A percentile compares a stretch with the other conserved stretches of the same genome.
These are phyloP conservation scores for Caenorhabditis imperialis DNA, from an alignment of 2,888 invertebrate species.

Conservation along the genomic window DNA sequence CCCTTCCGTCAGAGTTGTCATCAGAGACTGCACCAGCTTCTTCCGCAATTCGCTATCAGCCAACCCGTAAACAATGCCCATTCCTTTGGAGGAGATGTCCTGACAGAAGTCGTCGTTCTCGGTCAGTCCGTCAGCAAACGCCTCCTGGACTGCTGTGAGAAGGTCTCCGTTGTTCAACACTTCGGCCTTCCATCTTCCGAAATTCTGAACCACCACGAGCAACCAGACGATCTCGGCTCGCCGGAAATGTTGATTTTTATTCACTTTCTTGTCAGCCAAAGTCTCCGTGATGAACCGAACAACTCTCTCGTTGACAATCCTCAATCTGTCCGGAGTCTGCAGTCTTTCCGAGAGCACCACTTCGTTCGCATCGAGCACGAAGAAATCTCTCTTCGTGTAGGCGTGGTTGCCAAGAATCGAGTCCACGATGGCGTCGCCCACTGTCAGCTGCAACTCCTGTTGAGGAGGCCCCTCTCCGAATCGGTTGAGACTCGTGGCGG, in stretches of 20 bases:
- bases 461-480: slow-evolving; percentile 69
- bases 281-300: slow-evolving; percentile 19
- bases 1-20: slow-evolving; percentile 87
- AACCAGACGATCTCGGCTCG: slow-evolving; percentile 68
- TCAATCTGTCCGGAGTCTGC: neutral
- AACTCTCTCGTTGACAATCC: slow-evolving; percentile 14
- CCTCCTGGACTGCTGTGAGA: slow-evolving; percentile 56
- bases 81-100: slow-evolving; percentile 86
- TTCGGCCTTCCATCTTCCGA: slow-evolving; percentile 8
- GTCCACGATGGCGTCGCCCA: slow-evolving; percentile 60
- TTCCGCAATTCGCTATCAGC: slow-evolving; percentile 85
- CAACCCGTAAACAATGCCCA: slow-evolving; percentile 89
- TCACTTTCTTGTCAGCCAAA: slow-evolving; percentile 35
- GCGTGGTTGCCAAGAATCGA: slow-evolving; percentile 51
- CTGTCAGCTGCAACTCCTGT: slow-evolving; percentile 66
- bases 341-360: slow-evolving; percentile 16
- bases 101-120: slow-evolving; percentile 86
- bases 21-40: slow-evolving; percentile 85
- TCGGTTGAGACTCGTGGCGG: slow-evolving; percentile 34
- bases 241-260: slow-evolving; percentile 63
- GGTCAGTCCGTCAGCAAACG: slow-evolving; percentile 69
- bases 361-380: slow-evolving; percentile 17
- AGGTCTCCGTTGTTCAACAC: slow-evolving; percentile 15
- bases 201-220: slow-evolving; percentile 57
- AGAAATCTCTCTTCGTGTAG: slow-evolving; percentile 36